These are phyloP conservation scores for Nibea albiflora DNA, from an alignment of 2,113 vertebrate genomes.

Conservation along the genomic window DNA sequence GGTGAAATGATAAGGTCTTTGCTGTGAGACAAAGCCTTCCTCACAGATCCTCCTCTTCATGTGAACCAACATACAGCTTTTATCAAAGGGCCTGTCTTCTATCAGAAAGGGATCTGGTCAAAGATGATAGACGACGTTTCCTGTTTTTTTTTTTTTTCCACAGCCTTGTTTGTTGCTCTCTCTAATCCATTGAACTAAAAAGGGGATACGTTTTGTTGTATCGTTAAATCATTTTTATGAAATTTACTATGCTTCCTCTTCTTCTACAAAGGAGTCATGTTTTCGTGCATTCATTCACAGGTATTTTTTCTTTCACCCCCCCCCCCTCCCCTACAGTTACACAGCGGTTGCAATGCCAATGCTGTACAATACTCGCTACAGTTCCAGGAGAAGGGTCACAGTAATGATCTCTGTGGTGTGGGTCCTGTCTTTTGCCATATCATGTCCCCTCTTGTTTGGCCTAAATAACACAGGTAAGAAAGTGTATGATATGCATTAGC, in stretches of 20 bases:
- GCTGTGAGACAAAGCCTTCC: conserved; percentile 14
- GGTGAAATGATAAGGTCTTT: conserved; percentile 58
- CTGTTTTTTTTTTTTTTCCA: conserved; percentile 25
- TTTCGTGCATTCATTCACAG: not conserved
- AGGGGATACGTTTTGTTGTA: not conserved
- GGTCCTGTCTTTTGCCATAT: conserved; percentile 98
- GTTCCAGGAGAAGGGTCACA: conserved; percentile 95
- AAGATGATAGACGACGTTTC: conserved; percentile 22
- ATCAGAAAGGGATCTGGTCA: conserved; percentile 37
- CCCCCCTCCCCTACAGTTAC: conserved; percentile 85
- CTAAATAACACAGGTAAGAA: conserved; percentile 94
- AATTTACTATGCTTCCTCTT: not conserved
- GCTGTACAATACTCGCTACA: conserved; percentile 98
- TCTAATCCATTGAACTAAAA: conserved; percentile 19
- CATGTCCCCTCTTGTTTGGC: conserved; percentile 95
- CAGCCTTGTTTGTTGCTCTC: conserved; percentile 7
- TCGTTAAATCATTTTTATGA: not conserved
- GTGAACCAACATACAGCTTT: conserved; percentile 16
- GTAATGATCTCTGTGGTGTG: conserved; percentile 97
- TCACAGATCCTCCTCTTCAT: conserved; percentile 18
- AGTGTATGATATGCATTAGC: not conserved
- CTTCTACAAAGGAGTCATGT: not conserved
- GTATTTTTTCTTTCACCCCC: too few species aligned
- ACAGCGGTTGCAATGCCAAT: conserved; percentile 99
- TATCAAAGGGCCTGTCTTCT: conserved; percentile 23